Conservation (phyloP, 2,797 vertebrate species). For the Cheirogaleus major region DNA sequence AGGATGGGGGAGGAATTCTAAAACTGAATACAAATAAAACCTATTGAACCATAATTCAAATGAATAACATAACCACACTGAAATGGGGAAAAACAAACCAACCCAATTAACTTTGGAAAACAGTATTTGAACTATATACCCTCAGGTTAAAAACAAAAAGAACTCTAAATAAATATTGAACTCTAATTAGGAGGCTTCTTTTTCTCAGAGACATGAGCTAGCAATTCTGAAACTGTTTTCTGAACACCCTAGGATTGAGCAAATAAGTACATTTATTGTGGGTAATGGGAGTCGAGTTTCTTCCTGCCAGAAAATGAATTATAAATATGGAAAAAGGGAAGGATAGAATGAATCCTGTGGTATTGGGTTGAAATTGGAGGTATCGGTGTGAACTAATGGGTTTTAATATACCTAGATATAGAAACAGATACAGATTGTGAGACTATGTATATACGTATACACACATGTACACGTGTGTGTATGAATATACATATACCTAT, state of each 20-base stretch:
- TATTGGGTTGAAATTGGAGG: background rate
- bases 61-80: background rate
- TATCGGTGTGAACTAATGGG: background rate
- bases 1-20: background rate
- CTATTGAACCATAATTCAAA: background rate
- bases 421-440: background rate
- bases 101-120: constrained; percentile 54
- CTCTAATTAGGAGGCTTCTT: constrained; percentile 31
- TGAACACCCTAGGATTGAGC: background rate
- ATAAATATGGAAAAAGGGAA: background rate
- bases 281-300: background rate
- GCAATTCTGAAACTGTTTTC: background rate
- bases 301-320: background rate
- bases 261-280: background rate
- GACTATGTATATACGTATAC: background rate
- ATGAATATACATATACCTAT: background rate
- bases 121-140: background rate
- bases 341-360: background rate
- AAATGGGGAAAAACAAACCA: background rate
- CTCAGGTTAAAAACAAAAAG: constrained; percentile 28
- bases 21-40: constrained; percentile 4
- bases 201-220: background rate
- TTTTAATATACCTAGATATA: background rate
- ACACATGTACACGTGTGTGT: background rate
- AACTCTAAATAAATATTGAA: constrained; percentile 52